Evolutionary conservation across 2,888 invertebrate species (phyloP), one percentile per base, ranked within the genome.

Genomic region (Tolmerus cingulatus): DNA sequence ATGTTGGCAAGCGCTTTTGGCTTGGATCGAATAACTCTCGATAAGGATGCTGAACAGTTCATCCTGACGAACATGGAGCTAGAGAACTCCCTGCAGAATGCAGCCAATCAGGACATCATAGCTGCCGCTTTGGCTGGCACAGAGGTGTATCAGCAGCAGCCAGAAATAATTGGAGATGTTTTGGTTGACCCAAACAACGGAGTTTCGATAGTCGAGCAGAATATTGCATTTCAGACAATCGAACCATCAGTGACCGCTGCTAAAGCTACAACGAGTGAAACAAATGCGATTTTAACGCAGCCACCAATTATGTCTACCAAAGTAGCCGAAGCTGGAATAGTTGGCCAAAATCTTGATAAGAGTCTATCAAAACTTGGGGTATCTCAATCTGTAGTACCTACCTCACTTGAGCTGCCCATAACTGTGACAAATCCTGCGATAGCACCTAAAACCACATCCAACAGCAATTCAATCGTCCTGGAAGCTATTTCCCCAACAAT

Each of bases 341-440:
- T 87, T 88, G 88, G 88, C 76, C 90, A 88, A 87, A 92, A 91
- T 90, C 90, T 95, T 88, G 94, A 94, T 77, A 94, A 93, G 87
- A 94, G 94, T 74, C 92, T 95, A 19, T 94, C 94, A 1, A 94
- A 94, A 1, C 94, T 95, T 87, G 95, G 95, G 27, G 94, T 94
- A 5, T 93, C 9, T 40, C 40, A 40, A 30, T 92, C 93, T 27
- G 92, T 93, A 74, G 94, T 96, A 87, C 95, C 96, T 27, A 95
- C 95, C 14, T 95, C 96, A 1, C 93, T 96, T 1, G 96, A 96
- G 91, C 91, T 96, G 89, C 96, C 96, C 14, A 96, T 96, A 82
- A 96, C 96, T 0, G 95, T 96, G 27, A 96, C 96, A 1, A 95
- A 96, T 92, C 96, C 96, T 27, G 94, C 94, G 88, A 96, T 96